phyloP scores from a whole-genome alignment of 2,113 vertebrate genomes.

The human (Homo sapiens) region GRCh38 chr6:105406501-105407000 shows the following conservation, averaged over 20 bases:
- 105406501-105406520: not conserved
- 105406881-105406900: not conserved
- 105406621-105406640: not conserved
- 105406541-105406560: not conserved
- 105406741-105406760: not conserved
- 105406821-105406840: not conserved
- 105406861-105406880: not conserved
- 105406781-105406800: not conserved
- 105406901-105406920: not conserved
- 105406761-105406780: slow-evolving; percentile 24
- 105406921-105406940: not conserved
- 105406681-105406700: not conserved
- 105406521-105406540: not conserved
- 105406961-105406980: not conserved
- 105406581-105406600: not conserved
- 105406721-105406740: not conserved
- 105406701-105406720: not conserved
- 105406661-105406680: not conserved
- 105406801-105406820: not conserved
- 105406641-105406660: not conserved
- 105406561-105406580: not conserved
- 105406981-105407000: not conserved
- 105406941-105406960: not conserved
- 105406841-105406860: not conserved
- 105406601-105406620: not conserved